phyloP scores from a whole-genome alignment of 2,797 vertebrate species.

The Acrossocheilus wenchowensis region DNA sequence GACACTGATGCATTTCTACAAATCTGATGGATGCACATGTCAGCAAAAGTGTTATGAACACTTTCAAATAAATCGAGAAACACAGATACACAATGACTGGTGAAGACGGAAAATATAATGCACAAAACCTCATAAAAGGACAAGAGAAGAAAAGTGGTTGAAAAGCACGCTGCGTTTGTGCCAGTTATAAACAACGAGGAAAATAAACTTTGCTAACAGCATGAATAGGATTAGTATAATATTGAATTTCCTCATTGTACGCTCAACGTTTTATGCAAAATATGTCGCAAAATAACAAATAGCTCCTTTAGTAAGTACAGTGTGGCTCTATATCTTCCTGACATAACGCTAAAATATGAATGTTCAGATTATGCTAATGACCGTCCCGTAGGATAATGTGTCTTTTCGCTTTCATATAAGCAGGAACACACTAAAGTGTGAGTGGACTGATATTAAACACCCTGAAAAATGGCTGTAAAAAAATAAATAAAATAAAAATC shows the following conservation, averaged over 20 bases:
- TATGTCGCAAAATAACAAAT: conserved; percentile 50
- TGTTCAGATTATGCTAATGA: conserved; percentile 67
- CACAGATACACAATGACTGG: background rate
- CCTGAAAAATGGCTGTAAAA: background rate
- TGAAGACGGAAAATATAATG: background rate
- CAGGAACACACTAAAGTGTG: background rate
- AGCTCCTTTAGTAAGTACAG: conserved; percentile 48
- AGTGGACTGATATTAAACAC: background rate
- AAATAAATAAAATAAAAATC: background rate
- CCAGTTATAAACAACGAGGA: background rate
- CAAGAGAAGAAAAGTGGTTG: background rate
- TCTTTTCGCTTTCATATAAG: conserved; percentile 15
- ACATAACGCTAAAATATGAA: conserved; percentile 65
- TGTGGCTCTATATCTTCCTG: conserved; percentile 65
- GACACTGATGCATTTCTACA: too few relatives aligned
- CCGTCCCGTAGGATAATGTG: conserved; percentile 16
- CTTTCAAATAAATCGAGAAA: background rate
- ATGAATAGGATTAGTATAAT: conserved; percentile 39
- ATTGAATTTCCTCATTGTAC: conserved; percentile 47
- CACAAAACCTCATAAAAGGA: background rate
- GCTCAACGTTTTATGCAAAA: conserved; percentile 58
- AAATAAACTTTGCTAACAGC: conserved; percentile 25
- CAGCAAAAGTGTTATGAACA: background rate
- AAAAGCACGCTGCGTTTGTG: background rate
- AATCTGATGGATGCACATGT: background rate